Evolutionary conservation across 2,113 vertebrate genomes (phyloP).

Genomic region (Pantherophis guttatus): DNA sequence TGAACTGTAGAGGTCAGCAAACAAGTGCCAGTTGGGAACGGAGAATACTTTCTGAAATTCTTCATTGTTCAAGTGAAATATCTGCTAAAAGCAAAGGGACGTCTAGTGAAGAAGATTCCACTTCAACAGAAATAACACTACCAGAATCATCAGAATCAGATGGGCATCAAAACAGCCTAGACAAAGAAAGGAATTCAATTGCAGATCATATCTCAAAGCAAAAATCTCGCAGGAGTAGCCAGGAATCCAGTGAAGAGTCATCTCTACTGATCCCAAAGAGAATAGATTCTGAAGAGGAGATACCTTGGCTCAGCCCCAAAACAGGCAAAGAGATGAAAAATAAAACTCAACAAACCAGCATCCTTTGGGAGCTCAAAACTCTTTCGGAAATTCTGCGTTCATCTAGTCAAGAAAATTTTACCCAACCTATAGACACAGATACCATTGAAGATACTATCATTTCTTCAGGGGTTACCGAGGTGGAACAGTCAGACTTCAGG

Average conservation of each 20-base stretch:
- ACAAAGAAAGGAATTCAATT: not conserved
- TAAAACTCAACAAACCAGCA: conserved; percentile 9
- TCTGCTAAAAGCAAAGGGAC: not conserved
- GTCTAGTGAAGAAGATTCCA: not conserved
- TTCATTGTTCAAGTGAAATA: not conserved
- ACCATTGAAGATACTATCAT: not conserved
- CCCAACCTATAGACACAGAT: not conserved
- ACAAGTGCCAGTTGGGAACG: conserved; percentile 1
- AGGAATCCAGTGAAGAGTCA: not conserved
- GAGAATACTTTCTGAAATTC: not conserved
- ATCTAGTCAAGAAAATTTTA: not conserved
- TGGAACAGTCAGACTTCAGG: not conserved
- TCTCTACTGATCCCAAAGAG: not conserved
- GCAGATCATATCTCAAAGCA: no score
- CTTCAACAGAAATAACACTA: not conserved
- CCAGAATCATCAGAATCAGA: not conserved
- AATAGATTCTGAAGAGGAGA: not conserved
- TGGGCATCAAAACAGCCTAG: no score
- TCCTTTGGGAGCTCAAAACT: not conserved
- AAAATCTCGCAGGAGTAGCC: not conserved
- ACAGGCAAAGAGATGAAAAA: conserved; percentile 14
- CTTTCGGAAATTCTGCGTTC: not conserved
- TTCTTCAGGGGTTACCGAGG: not conserved
- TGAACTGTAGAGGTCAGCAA: conserved; percentile 6
- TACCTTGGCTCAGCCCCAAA: not conserved